Evolutionary conservation across 2,113 vertebrate genomes (phyloP).

Genomic region (Mesitornis unicolor): DNA sequence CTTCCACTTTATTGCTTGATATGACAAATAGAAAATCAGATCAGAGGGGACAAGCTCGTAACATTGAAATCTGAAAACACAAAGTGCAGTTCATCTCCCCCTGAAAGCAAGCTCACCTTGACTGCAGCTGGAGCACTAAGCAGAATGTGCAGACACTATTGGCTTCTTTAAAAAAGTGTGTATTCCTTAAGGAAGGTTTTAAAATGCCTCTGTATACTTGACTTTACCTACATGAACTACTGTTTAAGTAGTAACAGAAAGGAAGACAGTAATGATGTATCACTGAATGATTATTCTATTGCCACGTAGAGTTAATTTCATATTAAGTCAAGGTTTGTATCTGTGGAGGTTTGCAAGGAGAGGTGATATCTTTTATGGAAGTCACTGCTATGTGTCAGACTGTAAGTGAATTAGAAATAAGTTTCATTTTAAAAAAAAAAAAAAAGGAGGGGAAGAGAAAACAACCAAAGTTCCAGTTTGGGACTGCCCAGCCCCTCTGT

Average conservation of each 20-base stretch:
- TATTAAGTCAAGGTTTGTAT: neutral
- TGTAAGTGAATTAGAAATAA: neutral
- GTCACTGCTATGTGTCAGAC: neutral
- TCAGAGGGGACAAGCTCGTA: neutral
- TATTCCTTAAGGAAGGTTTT: neutral
- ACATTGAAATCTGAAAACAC: neutral
- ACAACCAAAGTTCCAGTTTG: neutral
- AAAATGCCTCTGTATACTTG: neutral
- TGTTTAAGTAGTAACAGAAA: neutral
- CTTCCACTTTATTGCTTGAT: neutral
- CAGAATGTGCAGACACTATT: neutral
- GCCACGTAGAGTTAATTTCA: neutral
- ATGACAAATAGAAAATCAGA: neutral
- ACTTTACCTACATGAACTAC: neutral
- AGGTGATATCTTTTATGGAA: neutral
- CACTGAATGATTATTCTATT: neutral
- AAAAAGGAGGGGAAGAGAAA: rapidly evolving
- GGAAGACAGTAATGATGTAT: neutral
- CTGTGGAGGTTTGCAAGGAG: neutral
- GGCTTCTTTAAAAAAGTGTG: neutral
- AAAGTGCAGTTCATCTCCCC: neutral
- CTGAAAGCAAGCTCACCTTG: neutral
- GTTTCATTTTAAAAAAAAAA: neutral
- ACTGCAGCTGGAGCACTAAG: neutral
- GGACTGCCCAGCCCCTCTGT: neutral